phyloP scores from a whole-genome alignment of 2,113 vertebrate species.

The Etheostoma spectabile region DNA sequence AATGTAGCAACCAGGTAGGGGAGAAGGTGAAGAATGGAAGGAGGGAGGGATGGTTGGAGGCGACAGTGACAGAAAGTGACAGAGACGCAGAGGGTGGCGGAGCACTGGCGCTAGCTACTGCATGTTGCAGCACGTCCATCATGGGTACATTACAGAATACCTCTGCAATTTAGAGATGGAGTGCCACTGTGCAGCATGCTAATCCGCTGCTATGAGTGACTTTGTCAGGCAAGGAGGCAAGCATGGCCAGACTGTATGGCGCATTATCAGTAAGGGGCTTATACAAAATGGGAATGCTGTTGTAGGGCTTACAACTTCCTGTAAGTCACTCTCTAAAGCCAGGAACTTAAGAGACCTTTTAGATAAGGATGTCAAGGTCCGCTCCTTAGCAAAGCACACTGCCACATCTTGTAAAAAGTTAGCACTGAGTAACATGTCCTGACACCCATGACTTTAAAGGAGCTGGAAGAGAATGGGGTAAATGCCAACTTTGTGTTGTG shows the following conservation, averaged over 20 bases:
- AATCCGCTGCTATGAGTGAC: constrained; percentile 75
- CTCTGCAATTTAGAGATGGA: constrained; percentile 53
- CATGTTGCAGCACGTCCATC: constrained; percentile 64
- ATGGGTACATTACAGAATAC: constrained; percentile 49
- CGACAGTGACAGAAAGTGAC: constrained; percentile 11
- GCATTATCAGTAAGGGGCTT: constrained; percentile 78
- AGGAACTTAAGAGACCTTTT: constrained; percentile 52
- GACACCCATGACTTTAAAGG: constrained; percentile 64
- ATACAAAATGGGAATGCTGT: constrained; percentile 60
- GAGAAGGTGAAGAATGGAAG: constrained; percentile 27
- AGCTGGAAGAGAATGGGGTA: constrained; percentile 40
- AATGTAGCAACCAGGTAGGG: constrained; percentile 26
- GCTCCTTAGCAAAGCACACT: constrained; percentile 35
- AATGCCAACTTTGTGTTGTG: constrained; percentile 57
- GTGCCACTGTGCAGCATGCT: constrained; percentile 55
- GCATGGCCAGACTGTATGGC: constrained; percentile 54
- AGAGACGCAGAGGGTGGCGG: constrained; percentile 22
- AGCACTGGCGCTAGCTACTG: constrained; percentile 25
- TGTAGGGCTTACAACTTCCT: constrained; percentile 50
- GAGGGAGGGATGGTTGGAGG: constrained; percentile 8
- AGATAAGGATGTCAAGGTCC: constrained; percentile 54
- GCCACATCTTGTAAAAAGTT: constrained; percentile 53
- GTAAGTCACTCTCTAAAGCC: constrained; percentile 65
- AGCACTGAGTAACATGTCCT: constrained; percentile 58
- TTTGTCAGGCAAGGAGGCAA: constrained; percentile 73